phyloP scores from a whole-genome alignment of 23 tunicate species.

The Trididemnum clinides region DNA sequence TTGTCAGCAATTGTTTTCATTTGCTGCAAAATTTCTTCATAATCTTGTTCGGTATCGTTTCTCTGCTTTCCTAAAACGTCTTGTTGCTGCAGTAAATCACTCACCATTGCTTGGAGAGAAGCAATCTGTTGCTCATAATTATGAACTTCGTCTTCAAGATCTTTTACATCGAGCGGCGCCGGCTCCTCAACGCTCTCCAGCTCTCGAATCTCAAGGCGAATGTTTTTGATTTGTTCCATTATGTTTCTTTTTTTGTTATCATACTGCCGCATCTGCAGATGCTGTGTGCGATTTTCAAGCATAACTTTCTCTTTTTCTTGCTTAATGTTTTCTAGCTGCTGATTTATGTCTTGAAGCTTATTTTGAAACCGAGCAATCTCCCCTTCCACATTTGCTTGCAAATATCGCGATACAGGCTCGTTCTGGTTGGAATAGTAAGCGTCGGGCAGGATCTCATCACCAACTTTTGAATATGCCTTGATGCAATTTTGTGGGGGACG shows the following conservation, averaged over 20 bases:
- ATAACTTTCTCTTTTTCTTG: neutral
- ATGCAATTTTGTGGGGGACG: slow-evolving; percentile 60
- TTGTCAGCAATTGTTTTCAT: slow-evolving; percentile 53
- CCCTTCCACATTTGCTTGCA: slow-evolving; percentile 71
- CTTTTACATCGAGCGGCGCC: slow-evolving; percentile 62
- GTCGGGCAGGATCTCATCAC: slow-evolving; percentile 78
- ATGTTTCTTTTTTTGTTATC: slow-evolving; percentile 33
- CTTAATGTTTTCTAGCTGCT: neutral
- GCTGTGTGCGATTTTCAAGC: neutral
- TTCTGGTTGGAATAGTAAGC: slow-evolving; percentile 67
- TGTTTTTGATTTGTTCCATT: slow-evolving; percentile 39
- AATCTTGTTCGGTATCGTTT: slow-evolving; percentile 34
- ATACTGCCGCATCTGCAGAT: slow-evolving; percentile 26
- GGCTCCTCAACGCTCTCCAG: slow-evolving; percentile 72
- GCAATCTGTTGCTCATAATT: slow-evolving; percentile 72
- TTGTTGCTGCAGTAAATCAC: slow-evolving; percentile 23
- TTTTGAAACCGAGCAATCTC: slow-evolving; percentile 38
- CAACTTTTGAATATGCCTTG: slow-evolving; percentile 69
- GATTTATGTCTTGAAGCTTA: neutral
- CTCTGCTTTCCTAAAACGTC: neutral
- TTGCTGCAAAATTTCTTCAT: slow-evolving; percentile 39
- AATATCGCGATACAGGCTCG: slow-evolving; percentile 58
- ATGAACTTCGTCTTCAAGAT: slow-evolving; percentile 78
- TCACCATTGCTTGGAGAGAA: slow-evolving; percentile 35
- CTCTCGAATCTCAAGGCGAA: slow-evolving; percentile 45